These are phyloP conservation scores for Plutomurus gul DNA, from an alignment of 1,140 invertebrate genomes.

Conservation along the genomic window DNA sequence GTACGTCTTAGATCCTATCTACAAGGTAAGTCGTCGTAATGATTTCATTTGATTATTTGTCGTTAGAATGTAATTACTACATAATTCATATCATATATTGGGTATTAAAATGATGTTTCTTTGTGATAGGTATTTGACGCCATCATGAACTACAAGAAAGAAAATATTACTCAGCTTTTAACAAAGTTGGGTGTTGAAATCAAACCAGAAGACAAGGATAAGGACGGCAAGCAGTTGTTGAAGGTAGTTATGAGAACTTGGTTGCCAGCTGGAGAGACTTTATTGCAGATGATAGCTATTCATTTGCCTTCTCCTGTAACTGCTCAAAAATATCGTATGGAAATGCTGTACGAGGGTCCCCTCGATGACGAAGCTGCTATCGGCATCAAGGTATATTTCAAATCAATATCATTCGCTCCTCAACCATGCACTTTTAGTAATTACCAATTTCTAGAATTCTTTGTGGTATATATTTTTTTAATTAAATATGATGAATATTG, in stretches of 20 bases:
- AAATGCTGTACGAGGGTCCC: slow-evolving; percentile 98
- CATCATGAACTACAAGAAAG: slow-evolving; percentile 98
- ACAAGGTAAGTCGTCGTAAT: slow-evolving; percentile 72
- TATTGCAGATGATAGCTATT: slow-evolving; percentile 99
- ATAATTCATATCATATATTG: too few relatives aligned
- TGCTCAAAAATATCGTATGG: slow-evolving; percentile 98
- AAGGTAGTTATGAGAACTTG: slow-evolving; percentile 98
- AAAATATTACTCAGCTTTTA: slow-evolving; percentile 83
- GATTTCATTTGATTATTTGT: not conserved
- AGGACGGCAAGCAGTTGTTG: slow-evolving; percentile 87
- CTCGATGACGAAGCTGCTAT: slow-evolving; percentile 94
- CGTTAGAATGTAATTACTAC: too few relatives aligned
- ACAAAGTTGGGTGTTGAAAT: slow-evolving; percentile 90
- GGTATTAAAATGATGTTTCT: slow-evolving; percentile 13
- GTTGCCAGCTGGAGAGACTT: slow-evolving; percentile 98
- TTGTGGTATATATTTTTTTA: slow-evolving; percentile 22
- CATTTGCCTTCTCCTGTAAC: slow-evolving; percentile 98
- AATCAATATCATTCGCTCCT: not conserved
- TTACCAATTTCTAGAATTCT: not conserved
- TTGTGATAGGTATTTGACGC: slow-evolving; percentile 80
- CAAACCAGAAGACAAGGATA: slow-evolving; percentile 92
- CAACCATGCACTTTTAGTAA: not conserved
- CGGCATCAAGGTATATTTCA: slow-evolving; percentile 71
- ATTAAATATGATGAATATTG: slow-evolving; percentile 17
- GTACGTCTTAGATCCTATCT: slow-evolving; percentile 98